These are phyloP conservation scores for Pandemis corylana DNA, from an alignment of 2,888 invertebrate species.

Conservation along the genomic window DNA sequence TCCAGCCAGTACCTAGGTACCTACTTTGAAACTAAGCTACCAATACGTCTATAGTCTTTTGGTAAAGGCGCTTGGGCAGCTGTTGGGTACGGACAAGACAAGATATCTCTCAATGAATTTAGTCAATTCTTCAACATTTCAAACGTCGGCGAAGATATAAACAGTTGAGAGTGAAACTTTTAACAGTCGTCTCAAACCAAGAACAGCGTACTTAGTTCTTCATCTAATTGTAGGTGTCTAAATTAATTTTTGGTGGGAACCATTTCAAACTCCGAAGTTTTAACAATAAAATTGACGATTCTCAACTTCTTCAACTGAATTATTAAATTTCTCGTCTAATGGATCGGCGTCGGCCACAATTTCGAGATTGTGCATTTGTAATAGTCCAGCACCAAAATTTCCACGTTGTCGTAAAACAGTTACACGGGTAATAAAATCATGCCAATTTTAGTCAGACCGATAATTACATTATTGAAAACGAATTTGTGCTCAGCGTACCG, in stretches of 20 bases:
- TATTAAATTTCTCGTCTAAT: not conserved
- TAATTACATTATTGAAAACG: conserved; percentile 44
- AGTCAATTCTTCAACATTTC: too few relatives aligned
- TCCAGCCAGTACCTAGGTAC: too few relatives aligned
- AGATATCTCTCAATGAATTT: too few relatives aligned
- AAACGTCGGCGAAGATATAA: not conserved
- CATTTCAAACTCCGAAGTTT: not conserved
- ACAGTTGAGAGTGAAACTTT: not conserved
- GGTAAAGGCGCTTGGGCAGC: too few relatives aligned
- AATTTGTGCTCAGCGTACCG: conserved; percentile 42
- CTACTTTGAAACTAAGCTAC: too few relatives aligned
- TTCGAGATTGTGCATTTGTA: not conserved
- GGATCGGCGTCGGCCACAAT: not conserved
- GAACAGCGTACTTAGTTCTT: not conserved
- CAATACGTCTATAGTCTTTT: too few relatives aligned
- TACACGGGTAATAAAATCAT: conserved; percentile 19
- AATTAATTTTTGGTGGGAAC: not conserved
- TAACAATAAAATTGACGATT: conserved; percentile 3
- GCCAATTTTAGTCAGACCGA: conserved; percentile 20
- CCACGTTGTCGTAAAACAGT: not conserved
- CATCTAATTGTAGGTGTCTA: not conserved
- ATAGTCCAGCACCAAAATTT: not conserved
- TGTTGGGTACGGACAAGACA: not conserved
- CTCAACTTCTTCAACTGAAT: not conserved
- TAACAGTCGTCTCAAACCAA: not conserved